phyloP scores from a whole-genome alignment of 2,888 invertebrate genomes.

The Drosophila cognata region DNA sequence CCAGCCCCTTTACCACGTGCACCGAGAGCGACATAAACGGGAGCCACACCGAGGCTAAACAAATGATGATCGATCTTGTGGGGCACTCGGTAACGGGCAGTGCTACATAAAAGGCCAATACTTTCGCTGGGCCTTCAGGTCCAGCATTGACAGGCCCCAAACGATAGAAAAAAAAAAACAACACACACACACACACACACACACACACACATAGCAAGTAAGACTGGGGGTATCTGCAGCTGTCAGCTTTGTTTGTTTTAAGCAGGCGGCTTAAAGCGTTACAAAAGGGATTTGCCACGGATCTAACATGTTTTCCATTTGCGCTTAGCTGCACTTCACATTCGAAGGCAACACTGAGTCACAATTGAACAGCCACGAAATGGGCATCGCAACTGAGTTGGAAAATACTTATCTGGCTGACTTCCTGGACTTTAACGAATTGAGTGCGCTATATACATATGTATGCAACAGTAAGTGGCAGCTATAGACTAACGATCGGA shows the following conservation, averaged over 20 bases:
- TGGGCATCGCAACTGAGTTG: slow-evolving; percentile 5
- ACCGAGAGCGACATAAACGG: slow-evolving; percentile 65
- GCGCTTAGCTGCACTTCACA: slow-evolving; percentile 56
- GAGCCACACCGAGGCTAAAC: slow-evolving; percentile 75
- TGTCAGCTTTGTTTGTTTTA: slow-evolving; percentile 74
- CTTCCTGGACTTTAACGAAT: slow-evolving; percentile 2
- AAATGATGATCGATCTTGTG: slow-evolving; percentile 81
- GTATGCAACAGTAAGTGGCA: slow-evolving; percentile 1
- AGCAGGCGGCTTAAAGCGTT: slow-evolving; percentile 74
- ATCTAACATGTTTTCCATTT: slow-evolving; percentile 69
- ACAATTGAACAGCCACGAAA: neutral
- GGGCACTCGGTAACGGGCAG: slow-evolving; percentile 43
- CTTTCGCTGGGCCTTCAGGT: slow-evolving; percentile 60
- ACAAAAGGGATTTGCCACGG: slow-evolving; percentile 78
- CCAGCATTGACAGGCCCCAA: slow-evolving; percentile 41
- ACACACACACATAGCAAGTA: neutral
- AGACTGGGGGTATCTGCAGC: slow-evolving; percentile 48
- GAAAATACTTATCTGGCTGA: neutral
- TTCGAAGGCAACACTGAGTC: slow-evolving; percentile 1
- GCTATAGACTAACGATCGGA: neutral
- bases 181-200: neutral
- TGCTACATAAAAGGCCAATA: slow-evolving; percentile 67
- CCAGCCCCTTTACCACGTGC: neutral
- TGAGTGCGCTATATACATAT: neutral
- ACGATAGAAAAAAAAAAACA: slow-evolving; percentile 8